A percentile compares a stretch with the other conserved stretches of the same genome.
Conservation (phyloP, 2,888 invertebrate species). For the Ephialtes manifestator region DNA sequence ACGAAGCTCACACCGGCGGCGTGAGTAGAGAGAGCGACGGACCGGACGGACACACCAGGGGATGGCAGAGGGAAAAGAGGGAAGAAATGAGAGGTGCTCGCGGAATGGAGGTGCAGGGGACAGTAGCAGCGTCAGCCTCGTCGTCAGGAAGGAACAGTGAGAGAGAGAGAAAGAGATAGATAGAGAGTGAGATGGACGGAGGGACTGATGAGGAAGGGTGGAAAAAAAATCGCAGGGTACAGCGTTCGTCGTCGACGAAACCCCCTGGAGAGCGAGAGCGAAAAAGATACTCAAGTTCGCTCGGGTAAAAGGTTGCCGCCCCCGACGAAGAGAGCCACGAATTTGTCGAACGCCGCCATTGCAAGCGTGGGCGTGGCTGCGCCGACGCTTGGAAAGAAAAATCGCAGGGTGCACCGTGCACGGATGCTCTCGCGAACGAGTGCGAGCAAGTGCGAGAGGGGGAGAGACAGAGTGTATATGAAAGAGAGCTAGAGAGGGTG, state of each 20-base stretch:
- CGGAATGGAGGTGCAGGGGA: conserved; percentile 28
- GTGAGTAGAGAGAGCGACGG: conserved; percentile 59
- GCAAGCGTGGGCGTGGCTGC: conserved; percentile 84
- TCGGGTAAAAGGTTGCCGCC: conserved; percentile 80
- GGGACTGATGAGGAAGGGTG: conserved; percentile 57
- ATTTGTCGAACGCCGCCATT: conserved; percentile 82
- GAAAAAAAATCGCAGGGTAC: conserved; percentile 61
- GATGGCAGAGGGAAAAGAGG: conserved; percentile 47
- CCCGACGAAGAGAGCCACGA: conserved; percentile 74
- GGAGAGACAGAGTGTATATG: conserved; percentile 45
- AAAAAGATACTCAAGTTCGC: conserved; percentile 75
- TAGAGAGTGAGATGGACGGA: conserved; percentile 44
- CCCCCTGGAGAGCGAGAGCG: conserved; percentile 61
- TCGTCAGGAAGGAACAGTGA: conserved; percentile 44
- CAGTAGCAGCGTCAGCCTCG: conserved; percentile 26
- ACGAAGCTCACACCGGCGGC: conserved; percentile 58
- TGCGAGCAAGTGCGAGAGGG: conserved; percentile 68
- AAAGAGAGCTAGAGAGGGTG: conserved; percentile 57
- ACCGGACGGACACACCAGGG: conserved; percentile 59
- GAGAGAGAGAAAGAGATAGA: conserved; percentile 51
- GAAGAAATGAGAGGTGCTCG: conserved; percentile 31
- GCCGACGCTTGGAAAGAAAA: conserved; percentile 84
- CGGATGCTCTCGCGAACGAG: conserved; percentile 62
- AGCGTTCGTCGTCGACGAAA: conserved; percentile 40
- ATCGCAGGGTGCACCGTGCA: conserved; percentile 72